Evolutionary conservation across 1,140 invertebrate species (phyloP).

Genomic region (Pogonomyrmex californicus): DNA sequence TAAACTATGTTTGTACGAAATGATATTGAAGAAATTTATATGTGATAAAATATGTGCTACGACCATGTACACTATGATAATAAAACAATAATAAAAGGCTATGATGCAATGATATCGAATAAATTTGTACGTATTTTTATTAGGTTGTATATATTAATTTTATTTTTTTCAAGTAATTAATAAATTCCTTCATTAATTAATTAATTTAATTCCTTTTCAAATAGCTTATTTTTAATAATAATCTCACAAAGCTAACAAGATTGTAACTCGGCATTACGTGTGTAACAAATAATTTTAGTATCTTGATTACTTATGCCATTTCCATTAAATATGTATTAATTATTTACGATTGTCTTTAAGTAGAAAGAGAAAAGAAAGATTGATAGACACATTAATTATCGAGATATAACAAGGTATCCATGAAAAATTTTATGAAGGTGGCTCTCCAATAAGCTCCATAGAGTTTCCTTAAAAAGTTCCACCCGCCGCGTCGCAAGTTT

Average conservation of each 20-base stretch:
- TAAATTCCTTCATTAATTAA: not conserved
- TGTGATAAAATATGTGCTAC: too few species aligned
- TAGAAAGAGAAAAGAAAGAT: not conserved
- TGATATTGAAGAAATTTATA: not conserved
- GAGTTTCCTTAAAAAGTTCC: slow-evolving; percentile 48
- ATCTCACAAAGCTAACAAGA: not conserved
- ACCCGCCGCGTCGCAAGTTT: slow-evolving; percentile 45
- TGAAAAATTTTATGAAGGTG: slow-evolving; percentile 32
- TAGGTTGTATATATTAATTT: not conserved
- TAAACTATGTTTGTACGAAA: slow-evolving; percentile 51
- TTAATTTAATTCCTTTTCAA: not conserved
- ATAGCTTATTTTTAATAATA: not conserved
- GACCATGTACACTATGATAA: too few species aligned
- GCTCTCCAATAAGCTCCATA: slow-evolving; percentile 34
- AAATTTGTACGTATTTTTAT: not conserved
- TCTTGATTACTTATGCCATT: not conserved
- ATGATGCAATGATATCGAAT: not conserved
- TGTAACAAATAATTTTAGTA: not conserved
- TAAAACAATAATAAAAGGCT: too few species aligned
- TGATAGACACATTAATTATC: slow-evolving; percentile 45
- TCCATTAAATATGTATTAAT: not conserved
- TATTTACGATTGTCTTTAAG: not conserved
- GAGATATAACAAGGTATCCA: slow-evolving; percentile 26
- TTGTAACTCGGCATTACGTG: not conserved
- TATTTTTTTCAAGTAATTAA: too few species aligned